A percentile compares a stretch with the other conserved stretches of the same genome.
Conservation (phyloP, 2,113 vertebrate genomes). For the Baryphthengus martii region DNA sequence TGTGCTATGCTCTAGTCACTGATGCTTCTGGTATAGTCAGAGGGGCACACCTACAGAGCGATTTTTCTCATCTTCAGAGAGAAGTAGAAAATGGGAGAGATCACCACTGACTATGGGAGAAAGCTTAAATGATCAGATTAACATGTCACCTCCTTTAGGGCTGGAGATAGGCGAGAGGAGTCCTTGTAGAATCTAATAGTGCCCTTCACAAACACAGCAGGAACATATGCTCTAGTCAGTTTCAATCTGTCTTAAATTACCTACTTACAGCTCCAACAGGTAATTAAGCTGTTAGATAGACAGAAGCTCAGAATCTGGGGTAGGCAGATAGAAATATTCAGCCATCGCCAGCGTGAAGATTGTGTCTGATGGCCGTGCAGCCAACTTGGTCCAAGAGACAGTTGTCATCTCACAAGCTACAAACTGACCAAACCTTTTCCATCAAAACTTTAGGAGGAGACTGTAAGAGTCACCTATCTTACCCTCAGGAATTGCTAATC, state of each 20-base stretch:
- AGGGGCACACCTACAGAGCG: neutral
- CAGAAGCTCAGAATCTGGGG: neutral
- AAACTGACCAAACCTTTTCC: neutral
- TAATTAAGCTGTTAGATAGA: neutral
- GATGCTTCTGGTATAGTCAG: neutral
- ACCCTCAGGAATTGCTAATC: neutral
- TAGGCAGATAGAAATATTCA: neutral
- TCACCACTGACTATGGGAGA: neutral
- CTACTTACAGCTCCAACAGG: neutral
- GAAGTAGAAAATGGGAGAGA: neutral
- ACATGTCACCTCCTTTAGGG: neutral
- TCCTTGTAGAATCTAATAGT: neutral
- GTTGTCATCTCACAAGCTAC: neutral
- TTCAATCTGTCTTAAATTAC: neutral
- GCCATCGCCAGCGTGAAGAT: neutral
- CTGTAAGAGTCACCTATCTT: neutral
- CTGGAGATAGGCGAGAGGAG: neutral
- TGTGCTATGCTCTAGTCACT: neutral
- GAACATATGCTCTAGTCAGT: neutral
- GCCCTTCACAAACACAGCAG: neutral
- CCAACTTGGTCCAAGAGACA: neutral
- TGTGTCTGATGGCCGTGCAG: neutral
- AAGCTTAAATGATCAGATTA: neutral
- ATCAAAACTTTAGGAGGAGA: neutral
- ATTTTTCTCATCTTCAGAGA: neutral